Percentiles rank a stretch among this genome's conserved stretches.
phyloP scores from a whole-genome alignment of 2,797 vertebrate genomes.

The Bradypodion pumilum region DNA sequence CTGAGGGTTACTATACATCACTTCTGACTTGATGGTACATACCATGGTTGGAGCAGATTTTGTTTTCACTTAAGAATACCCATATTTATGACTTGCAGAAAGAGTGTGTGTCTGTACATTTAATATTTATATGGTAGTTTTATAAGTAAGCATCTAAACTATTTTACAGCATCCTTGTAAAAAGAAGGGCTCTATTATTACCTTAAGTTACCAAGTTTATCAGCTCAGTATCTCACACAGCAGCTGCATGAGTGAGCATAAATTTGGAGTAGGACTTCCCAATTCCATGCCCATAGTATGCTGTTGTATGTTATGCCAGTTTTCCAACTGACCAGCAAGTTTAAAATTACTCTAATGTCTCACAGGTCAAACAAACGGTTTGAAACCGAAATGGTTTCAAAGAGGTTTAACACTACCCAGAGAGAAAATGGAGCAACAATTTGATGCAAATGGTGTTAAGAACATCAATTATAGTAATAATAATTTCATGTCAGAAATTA shows the following conservation, averaged over 20 bases:
- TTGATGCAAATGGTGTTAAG: slow-evolving; percentile 20
- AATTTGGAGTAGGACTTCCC: background rate
- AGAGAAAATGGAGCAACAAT: slow-evolving; percentile 25
- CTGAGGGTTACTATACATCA: too few relatives aligned
- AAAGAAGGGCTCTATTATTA: background rate
- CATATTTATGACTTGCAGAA: background rate
- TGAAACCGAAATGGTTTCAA: slow-evolving; percentile 54
- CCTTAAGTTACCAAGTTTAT: background rate
- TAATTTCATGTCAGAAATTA: too few relatives aligned
- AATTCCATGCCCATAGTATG: background rate
- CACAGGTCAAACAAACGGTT: slow-evolving; percentile 40
- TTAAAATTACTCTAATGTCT: slow-evolving; percentile 48
- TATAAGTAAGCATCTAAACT: background rate
- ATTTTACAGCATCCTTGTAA: background rate
- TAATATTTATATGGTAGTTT: background rate
- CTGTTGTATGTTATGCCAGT: background rate
- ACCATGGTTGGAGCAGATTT: too few relatives aligned
- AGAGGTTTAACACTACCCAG: background rate
- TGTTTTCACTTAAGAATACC: background rate
- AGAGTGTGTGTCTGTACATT: background rate
- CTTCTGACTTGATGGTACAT: too few relatives aligned
- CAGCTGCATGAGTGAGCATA: background rate
- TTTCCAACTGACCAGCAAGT: slow-evolving; percentile 39
- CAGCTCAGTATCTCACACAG: background rate
- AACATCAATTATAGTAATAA: background rate